Evolutionary conservation across 2,888 invertebrate species (phyloP).

Genomic region (Netelia virgata): DNA sequence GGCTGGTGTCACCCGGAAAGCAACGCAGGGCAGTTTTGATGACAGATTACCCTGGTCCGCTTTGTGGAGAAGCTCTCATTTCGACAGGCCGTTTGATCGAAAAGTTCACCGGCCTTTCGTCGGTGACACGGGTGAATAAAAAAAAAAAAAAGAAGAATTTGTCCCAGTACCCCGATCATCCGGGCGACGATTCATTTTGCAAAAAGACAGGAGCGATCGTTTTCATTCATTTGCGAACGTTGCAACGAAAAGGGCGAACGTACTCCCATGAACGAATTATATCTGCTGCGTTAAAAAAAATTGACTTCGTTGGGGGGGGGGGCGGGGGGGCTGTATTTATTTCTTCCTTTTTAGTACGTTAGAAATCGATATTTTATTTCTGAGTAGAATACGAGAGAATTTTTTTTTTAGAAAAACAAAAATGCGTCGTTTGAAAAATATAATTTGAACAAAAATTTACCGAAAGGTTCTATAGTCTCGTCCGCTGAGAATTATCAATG

Average conservation of each 20-base stretch:
- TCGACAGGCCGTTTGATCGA: conserved; percentile 84
- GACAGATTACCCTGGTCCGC: conserved; percentile 84
- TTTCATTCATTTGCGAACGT: conserved; percentile 16
- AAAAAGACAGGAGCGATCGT: conserved; percentile 48
- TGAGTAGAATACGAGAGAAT: conserved; percentile 72
- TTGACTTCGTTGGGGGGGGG: not conserved
- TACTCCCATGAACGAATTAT: not conserved
- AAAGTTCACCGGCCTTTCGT: conserved; percentile 83
- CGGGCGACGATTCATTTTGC: conserved; percentile 60
- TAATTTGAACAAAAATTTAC: conserved; percentile 47
- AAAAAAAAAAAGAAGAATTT: conserved; percentile 74
- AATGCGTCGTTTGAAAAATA: conserved; percentile 38
- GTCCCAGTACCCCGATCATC: conserved; percentile 68
- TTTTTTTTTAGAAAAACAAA: conserved; percentile 46
- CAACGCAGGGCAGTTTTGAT: conserved; percentile 80
- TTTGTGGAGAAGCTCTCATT: conserved; percentile 84
- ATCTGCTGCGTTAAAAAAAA: not conserved
- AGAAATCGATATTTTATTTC: conserved; percentile 70
- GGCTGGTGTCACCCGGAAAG: conserved; percentile 80
- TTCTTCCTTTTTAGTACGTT: not conserved
- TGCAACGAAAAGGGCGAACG: not conserved
- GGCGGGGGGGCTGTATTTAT: not conserved
- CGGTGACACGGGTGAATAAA: conserved; percentile 85
- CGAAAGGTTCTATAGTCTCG: too few species aligned
- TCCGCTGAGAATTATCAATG: too few species aligned